These are phyloP conservation scores for Zaprionus africanus DNA, from an alignment of 1,140 invertebrate genomes.

Conservation along the genomic window DNA sequence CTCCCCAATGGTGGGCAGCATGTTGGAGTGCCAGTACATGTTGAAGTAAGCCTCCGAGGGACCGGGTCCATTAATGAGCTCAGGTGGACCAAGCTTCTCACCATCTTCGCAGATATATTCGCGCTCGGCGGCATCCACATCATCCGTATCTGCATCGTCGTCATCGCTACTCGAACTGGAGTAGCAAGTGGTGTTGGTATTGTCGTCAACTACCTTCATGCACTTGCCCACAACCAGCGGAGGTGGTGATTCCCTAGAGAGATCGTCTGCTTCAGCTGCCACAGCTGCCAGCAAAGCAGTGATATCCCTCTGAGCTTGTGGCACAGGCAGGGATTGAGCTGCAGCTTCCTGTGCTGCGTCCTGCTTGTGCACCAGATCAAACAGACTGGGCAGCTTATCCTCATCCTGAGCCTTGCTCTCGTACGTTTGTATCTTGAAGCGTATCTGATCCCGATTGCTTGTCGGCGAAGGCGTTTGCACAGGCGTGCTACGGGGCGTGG, in stretches of 20 bases:
- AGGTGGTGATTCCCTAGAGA: slow-evolving; percentile 66
- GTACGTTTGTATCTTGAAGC: slow-evolving; percentile 82
- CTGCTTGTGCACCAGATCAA: slow-evolving; percentile 88
- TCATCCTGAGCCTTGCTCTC: slow-evolving; percentile 73
- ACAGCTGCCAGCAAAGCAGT: slow-evolving; percentile 58
- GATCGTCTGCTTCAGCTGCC: slow-evolving; percentile 63
- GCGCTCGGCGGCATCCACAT: slow-evolving; percentile 62
- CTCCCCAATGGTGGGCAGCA: slow-evolving; percentile 88
- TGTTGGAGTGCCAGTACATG: slow-evolving; percentile 83
- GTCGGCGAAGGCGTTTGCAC: slow-evolving; percentile 62
- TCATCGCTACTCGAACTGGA: slow-evolving; percentile 78
- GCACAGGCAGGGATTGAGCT: neutral
- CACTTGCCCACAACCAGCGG: slow-evolving; percentile 76
- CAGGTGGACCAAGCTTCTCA: slow-evolving; percentile 82
- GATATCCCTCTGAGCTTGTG: slow-evolving; percentile 46
- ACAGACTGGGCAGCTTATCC: slow-evolving; percentile 87
- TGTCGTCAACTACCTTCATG: slow-evolving; percentile 71
- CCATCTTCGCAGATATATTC: slow-evolving; percentile 81
- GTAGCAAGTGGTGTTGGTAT: slow-evolving; percentile 63
- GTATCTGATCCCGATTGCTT: slow-evolving; percentile 66
- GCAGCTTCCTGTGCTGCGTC: slow-evolving; percentile 22
- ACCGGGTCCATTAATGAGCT: slow-evolving; percentile 79
- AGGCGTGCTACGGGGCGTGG: slow-evolving; percentile 55
- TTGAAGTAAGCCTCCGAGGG: slow-evolving; percentile 84
- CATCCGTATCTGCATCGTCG: slow-evolving; percentile 67